Conservation (phyloP, 2,113 vertebrate species). For the Beaufortia kweichowensis region DNA sequence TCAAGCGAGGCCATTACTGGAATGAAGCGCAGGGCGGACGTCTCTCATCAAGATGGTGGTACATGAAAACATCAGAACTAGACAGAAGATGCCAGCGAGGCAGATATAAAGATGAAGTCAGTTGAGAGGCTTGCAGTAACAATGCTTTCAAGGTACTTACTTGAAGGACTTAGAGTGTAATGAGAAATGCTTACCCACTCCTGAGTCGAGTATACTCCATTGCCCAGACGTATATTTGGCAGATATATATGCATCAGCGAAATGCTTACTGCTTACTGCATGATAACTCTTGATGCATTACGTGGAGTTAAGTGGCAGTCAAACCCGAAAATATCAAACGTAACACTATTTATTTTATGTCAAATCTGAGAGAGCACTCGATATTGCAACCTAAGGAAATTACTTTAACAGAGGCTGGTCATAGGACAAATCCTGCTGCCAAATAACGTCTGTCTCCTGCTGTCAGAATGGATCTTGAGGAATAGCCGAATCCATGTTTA, state of each 20-base stretch:
- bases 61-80: not conserved
- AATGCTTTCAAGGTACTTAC: constrained; percentile 34
- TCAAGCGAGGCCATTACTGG: constrained; percentile 56
- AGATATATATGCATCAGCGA: constrained; percentile 30
- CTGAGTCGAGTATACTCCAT: not conserved
- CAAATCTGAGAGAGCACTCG: constrained; percentile 6
- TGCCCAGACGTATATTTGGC: constrained; percentile 18
- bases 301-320: constrained; percentile 20
- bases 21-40: constrained; percentile 5
- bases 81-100: not conserved
- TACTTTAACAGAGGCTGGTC: constrained; percentile 23
- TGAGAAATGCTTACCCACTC: not conserved
- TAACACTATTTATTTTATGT: constrained; percentile 25
- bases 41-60: constrained; percentile 35
- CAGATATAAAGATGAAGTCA: constrained; percentile 28
- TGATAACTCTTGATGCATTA: constrained; percentile 12
- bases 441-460: not conserved
- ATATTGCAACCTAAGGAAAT: constrained; percentile 12
- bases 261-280: constrained; percentile 10
- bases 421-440: not conserved
- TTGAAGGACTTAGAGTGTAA: not conserved
- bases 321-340: constrained; percentile 14
- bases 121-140: constrained; percentile 19
- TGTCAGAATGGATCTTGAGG: constrained; percentile 1
- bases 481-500: not conserved